Evolutionary conservation across 37 sponge, comb jelly and placozoan species (phyloP).

Genomic region (Amphimedon queenslandica): DNA sequence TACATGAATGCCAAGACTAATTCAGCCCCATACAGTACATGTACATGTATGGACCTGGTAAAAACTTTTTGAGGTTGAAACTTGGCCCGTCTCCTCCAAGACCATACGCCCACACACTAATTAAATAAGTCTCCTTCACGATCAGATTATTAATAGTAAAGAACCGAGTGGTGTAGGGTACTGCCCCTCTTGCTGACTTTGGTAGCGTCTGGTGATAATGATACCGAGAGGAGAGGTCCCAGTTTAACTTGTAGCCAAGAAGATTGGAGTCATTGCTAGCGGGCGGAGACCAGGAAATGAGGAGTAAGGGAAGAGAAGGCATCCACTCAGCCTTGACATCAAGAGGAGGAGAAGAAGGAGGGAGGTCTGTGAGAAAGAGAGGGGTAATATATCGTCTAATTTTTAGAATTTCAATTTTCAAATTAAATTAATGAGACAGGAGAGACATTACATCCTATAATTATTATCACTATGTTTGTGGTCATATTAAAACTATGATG

Average conservation of each 20-base stretch:
- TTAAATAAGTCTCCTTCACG: background rate
- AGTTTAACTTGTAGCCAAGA: slow-evolving; percentile 49
- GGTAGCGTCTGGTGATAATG: background rate
- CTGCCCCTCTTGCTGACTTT: background rate
- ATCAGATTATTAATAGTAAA: background rate
- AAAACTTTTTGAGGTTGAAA: no score
- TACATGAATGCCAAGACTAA: no score
- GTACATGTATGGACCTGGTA: no score
- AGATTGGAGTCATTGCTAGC: background rate
- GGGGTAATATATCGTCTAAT: no score
- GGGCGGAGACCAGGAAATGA: slow-evolving; percentile 6
- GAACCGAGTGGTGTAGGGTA: background rate
- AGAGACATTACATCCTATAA: no score
- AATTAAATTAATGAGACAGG: no score
- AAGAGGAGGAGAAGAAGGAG: background rate
- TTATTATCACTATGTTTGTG: no score
- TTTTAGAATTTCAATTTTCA: no score
- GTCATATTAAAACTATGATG: no score
- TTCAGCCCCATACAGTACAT: no score
- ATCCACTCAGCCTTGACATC: background rate
- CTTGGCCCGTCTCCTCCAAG: slow-evolving; percentile 30
- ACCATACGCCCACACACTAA: slow-evolving; percentile 37
- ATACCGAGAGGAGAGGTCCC: slow-evolving; percentile 7
- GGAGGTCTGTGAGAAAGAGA: background rate
- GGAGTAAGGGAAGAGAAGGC: background rate